Percentiles rank a stretch among this genome's conserved stretches.
These are phyloP conservation scores for Gastracanthus pulcherrimus DNA, from an alignment of 2,888 invertebrate species.

Conservation along the genomic window DNA sequence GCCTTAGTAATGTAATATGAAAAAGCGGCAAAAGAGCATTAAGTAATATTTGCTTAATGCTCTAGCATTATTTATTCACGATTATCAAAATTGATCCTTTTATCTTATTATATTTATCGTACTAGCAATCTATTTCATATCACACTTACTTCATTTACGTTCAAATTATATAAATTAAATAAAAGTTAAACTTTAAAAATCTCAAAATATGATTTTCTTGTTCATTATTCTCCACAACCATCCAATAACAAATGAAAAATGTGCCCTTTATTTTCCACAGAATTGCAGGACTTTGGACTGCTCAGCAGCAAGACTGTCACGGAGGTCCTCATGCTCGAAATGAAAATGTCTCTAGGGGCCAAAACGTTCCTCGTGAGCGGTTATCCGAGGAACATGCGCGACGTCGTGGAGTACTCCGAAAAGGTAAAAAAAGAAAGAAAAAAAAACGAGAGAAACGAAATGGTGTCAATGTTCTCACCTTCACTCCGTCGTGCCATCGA, in stretches of 20 bases:
- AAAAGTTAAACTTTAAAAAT: too few species aligned
- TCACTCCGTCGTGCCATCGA: background rate
- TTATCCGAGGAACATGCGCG: conserved; percentile 94
- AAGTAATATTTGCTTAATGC: too few species aligned
- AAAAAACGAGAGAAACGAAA: background rate
- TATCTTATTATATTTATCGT: too few species aligned
- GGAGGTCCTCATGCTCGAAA: conserved; percentile 93
- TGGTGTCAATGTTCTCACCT: background rate
- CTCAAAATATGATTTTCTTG: too few species aligned
- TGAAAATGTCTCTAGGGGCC: conserved; percentile 94
- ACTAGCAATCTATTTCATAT: too few species aligned
- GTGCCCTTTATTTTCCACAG: conserved; percentile 75
- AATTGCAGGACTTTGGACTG: conserved; percentile 92
- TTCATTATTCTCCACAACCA: too few species aligned
- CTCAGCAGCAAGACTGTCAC: conserved; percentile 92
- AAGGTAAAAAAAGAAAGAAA: conserved; percentile 81
- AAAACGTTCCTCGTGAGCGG: conserved; percentile 93
- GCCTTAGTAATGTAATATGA: too few species aligned
- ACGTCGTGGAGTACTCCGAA: conserved; percentile 94
- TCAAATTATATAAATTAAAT: too few species aligned
- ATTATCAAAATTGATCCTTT: too few species aligned
- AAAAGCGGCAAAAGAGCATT: too few species aligned
- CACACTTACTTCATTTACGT: background rate
- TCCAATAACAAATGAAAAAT: too few species aligned
- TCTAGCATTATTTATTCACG: too few species aligned